These are phyloP conservation scores for Myocastor coypus DNA, from an alignment of 2,113 vertebrate species.

Conservation along the genomic window DNA sequence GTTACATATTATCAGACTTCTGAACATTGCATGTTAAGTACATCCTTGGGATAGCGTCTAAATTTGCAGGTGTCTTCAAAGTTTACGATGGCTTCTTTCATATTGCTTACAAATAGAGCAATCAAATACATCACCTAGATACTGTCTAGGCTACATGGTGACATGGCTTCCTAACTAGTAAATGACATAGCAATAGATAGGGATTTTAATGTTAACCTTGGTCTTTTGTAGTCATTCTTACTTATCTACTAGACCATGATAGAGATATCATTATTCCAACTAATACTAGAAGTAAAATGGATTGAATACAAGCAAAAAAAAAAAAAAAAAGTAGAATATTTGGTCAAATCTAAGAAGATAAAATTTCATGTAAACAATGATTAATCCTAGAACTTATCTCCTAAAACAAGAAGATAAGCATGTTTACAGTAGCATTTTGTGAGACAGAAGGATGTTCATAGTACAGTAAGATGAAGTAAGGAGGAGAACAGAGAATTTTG, in stretches of 20 bases:
- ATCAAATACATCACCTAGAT: neutral
- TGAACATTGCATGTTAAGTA: neutral
- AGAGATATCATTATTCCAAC: neutral
- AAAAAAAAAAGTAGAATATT: neutral
- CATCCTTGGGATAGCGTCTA: neutral
- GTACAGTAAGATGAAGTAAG: neutral
- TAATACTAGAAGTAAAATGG: conserved; percentile 31
- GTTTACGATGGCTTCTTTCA: conserved; percentile 23
- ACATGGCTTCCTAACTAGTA: neutral
- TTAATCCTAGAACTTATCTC: neutral
- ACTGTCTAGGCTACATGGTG: neutral
- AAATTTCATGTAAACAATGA: neutral
- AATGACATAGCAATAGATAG: neutral
- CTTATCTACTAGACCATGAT: neutral
- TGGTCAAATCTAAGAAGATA: neutral
- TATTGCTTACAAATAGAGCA: conserved; percentile 2
- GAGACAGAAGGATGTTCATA: neutral
- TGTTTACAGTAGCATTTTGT: conserved; percentile 6
- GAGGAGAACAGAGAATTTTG: neutral
- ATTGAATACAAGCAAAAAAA: neutral
- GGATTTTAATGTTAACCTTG: neutral
- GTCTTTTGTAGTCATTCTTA: neutral
- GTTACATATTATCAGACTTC: neutral
- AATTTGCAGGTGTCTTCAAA: neutral
- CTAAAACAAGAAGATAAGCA: neutral